A percentile compares a stretch with the other conserved stretches of the same genome.
Conservation (phyloP, 2,888 invertebrate genomes). For the Ectemnius cavifrons region DNA sequence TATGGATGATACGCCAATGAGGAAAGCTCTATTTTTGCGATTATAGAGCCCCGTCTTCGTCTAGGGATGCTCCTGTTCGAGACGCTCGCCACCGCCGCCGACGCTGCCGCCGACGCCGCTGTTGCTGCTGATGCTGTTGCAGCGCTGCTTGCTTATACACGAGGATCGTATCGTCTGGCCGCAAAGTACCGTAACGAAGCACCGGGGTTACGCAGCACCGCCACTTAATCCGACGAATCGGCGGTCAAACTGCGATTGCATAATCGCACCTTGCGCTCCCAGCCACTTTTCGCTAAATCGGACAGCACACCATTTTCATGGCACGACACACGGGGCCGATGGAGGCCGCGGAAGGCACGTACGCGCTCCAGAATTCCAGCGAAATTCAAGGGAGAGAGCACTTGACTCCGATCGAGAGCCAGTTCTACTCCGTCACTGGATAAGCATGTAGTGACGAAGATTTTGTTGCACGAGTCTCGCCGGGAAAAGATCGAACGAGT, state of each 20-base stretch:
- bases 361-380: too few relatives aligned
- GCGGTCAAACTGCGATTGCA: conserved; percentile 21
- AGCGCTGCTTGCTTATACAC: not conserved
- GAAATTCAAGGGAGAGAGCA: too few relatives aligned
- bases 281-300: too few relatives aligned
- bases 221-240: conserved; percentile 15
- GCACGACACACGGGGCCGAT: too few relatives aligned
- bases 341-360: too few relatives aligned
- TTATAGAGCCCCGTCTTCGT: conserved; percentile 6
- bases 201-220: conserved; percentile 21
- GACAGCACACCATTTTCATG: too few relatives aligned
- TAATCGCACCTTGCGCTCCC: conserved; percentile 22
- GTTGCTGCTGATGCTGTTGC: not conserved
- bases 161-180: conserved; percentile 1
- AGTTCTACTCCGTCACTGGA: too few relatives aligned
- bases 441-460: too few relatives aligned
- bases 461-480: too few relatives aligned
- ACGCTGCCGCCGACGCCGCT: not conserved
- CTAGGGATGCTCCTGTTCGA: conserved; percentile 6
- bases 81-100: conserved; percentile 7
- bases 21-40: conserved; percentile 43
- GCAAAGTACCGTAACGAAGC: conserved; percentile 41
- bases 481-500: too few relatives aligned
- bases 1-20: conserved; percentile 29
- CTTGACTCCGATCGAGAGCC: too few relatives aligned